These are phyloP conservation scores for Salarias fasciatus DNA, from an alignment of 2,797 vertebrate species.

Conservation along the genomic window DNA sequence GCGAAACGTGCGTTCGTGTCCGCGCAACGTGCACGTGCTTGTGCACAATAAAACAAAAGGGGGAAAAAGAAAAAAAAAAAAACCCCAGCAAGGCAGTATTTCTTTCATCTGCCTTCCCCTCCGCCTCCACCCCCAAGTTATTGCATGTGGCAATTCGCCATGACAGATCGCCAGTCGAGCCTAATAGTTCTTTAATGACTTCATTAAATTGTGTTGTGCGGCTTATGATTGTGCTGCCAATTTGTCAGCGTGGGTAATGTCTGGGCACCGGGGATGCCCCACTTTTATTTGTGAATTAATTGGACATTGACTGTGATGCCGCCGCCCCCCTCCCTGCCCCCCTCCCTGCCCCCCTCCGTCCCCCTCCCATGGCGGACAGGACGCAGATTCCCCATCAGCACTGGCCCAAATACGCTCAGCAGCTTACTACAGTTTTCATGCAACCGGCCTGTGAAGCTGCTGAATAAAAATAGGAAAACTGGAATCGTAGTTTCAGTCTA, in stretches of 20 bases:
- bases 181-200: constrained; percentile 89
- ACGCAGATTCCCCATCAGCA: constrained; percentile 44
- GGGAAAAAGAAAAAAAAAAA: constrained; percentile 40
- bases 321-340: constrained; percentile 13
- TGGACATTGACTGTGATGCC: constrained; percentile 71
- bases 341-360: too few relatives aligned
- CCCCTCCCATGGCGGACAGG: constrained; percentile 30
- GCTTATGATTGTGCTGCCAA: constrained; percentile 80
- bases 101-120: constrained; percentile 54
- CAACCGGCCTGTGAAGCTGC: too few relatives aligned
- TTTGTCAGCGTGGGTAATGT: constrained; percentile 84
- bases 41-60: constrained; percentile 23
- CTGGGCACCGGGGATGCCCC: constrained; percentile 77
- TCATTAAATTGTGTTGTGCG: constrained; percentile 86
- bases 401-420: constrained; percentile 10
- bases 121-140: constrained; percentile 62
- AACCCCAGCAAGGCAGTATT: constrained; percentile 37
- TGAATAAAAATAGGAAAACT: too few relatives aligned
- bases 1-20: constrained; percentile 7
- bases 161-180: constrained; percentile 82
- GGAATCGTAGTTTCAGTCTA: too few relatives aligned
- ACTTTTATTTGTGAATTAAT: constrained; percentile 85
- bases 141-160: constrained; percentile 83
- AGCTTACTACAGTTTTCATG: too few relatives aligned
- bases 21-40: constrained; percentile 17